A percentile compares a stretch with the other conserved stretches of the same genome.
Evolutionary conservation across 2,888 invertebrate species (phyloP).

Genomic region (Caenorhabditis becei): DNA sequence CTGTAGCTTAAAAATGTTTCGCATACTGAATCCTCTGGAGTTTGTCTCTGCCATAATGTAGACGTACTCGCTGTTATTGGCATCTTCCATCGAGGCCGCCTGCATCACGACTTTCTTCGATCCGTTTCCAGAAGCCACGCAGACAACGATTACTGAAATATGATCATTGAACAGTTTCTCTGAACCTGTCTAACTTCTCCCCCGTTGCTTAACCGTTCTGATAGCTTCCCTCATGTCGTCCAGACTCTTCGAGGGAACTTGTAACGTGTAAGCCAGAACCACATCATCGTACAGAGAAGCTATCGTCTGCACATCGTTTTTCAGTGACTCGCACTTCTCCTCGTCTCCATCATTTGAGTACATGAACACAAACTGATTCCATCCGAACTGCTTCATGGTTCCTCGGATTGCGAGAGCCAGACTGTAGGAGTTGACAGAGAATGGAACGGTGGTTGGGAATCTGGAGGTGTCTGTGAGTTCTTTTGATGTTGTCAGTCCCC

Average conservation of each 20-base stretch:
- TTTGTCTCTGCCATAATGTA: constrained; percentile 67
- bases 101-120: constrained; percentile 59
- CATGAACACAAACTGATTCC: constrained; percentile 73
- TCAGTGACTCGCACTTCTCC: constrained; percentile 32
- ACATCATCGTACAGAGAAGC: constrained; percentile 37
- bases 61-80: constrained; percentile 64
- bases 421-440: constrained; percentile 51
- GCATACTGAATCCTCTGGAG: constrained; percentile 53
- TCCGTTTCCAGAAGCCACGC: constrained; percentile 53
- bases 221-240: constrained; percentile 35
- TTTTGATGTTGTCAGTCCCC: constrained; percentile 60
- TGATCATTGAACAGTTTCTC: background rate
- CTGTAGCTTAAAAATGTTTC: background rate
- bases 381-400: constrained; percentile 68
- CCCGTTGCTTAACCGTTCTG: constrained; percentile 24
- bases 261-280: constrained; percentile 35
- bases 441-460: constrained; percentile 60
- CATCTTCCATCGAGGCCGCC: constrained; percentile 58
- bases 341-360: constrained; percentile 66
- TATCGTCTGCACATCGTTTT: constrained; percentile 27
- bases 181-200: constrained; percentile 33
- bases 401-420: constrained; percentile 56
- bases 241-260: constrained; percentile 18
- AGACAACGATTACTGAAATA: constrained; percentile 53
- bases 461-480: constrained; percentile 47